Evolutionary conservation across 2,113 vertebrate species (phyloP), one percentile per base, ranked within the genome.

Genomic region (Tupaia chinensis): DNA sequence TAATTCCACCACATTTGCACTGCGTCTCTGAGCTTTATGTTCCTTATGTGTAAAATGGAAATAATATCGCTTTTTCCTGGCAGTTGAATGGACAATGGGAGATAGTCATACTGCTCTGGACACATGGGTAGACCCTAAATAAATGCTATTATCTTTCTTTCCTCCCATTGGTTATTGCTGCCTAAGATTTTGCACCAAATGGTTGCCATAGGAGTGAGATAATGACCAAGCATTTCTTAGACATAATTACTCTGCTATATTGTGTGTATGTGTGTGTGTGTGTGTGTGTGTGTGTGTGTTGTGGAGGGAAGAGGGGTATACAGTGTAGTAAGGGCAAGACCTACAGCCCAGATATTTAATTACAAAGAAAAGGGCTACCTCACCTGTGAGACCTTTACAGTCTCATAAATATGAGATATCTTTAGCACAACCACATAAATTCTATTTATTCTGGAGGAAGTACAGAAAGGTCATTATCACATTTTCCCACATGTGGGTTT

Each of bases 1-100:
- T 68, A 81, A 91, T 88, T 65, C 23, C 10, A 60, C 16, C 34
- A 23, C 29, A n/a, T 63, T 12, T 53, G 22, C 69, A 70, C 12
- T 73, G 29, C 66, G 15, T 25, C 27, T n/a, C 66, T 93, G 72
- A 79, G 6, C 61, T 94, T 94, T 84, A 80, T 74, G 89, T 87
- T 34, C 76, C 7, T 93, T 8, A 5, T 25, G 56, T 72, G 32
- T 34, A 14, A 27, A 76, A 20, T 23, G 53, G 29, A 69, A 72
- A 90, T 81, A 44, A 89, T 16, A 56, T 27, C 77, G 58, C 7
- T 25, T 69, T 69, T 29, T 83, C 32, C 25, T 61, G 22, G 22
- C 25, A 7, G 17, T 20, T 79, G 27, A 69, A 82, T 76, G 61
- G 89, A 83, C 7, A 79, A 8, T 20, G 29, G 27, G 3, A 82